Evolutionary conservation across 2,113 vertebrate species (phyloP).

Genomic region (Halichoerus grypus): DNA sequence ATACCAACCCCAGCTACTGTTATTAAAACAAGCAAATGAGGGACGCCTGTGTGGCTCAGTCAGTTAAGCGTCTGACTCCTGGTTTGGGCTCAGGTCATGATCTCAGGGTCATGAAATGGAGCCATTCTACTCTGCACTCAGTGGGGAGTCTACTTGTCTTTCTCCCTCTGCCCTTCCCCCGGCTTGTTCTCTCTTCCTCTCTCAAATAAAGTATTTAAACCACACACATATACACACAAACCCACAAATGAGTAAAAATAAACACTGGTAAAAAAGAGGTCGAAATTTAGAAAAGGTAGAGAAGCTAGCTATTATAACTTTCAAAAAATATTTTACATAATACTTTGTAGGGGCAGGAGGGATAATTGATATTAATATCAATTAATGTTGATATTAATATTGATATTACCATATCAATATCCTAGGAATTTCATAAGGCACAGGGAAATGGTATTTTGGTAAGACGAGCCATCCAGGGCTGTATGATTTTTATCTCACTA

Average conservation of each 20-base stretch:
- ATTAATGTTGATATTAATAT: no score
- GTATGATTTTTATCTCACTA: not conserved
- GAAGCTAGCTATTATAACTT: not conserved
- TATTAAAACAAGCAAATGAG: not conserved
- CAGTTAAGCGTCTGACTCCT: not conserved
- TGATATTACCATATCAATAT: not conserved
- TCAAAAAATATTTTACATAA: not conserved
- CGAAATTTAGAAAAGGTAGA: not conserved
- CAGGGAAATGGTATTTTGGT: not conserved
- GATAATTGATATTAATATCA: not conserved
- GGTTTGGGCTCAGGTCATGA: not conserved
- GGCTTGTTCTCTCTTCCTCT: not conserved
- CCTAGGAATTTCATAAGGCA: not conserved
- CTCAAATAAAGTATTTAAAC: not conserved
- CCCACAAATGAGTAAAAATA: not conserved
- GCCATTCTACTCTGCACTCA: not conserved
- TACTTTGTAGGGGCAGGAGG: not conserved
- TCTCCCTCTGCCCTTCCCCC: not conserved
- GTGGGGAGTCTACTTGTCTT: not conserved
- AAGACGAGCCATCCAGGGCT: not conserved
- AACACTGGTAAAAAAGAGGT: not conserved
- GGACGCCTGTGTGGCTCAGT: not conserved
- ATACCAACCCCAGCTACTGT: not conserved
- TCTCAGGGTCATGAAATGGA: not conserved
- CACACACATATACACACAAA: not conserved